A percentile compares a stretch with the other conserved stretches of the same genome.
Evolutionary conservation across 2,888 invertebrate genomes (phyloP).

Genomic region (Epirrhoe tristata): DNA sequence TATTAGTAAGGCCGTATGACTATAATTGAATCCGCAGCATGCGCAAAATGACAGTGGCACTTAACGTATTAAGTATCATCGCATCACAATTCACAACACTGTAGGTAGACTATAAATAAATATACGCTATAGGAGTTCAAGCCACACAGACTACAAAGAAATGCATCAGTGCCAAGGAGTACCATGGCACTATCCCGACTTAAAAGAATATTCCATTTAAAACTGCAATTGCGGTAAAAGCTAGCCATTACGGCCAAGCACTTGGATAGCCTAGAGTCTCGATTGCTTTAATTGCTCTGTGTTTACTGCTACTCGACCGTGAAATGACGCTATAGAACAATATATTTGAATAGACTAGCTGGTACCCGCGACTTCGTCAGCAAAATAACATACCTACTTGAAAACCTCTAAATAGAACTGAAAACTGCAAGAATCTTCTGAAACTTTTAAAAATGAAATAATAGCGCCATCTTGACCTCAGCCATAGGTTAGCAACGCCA

Average conservation of each 20-base stretch:
- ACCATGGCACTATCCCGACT: not conserved
- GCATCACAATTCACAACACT: not conserved
- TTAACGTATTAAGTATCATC: not conserved
- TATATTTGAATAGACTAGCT: not conserved
- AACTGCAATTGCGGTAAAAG: constrained; percentile 13
- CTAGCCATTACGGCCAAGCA: constrained; percentile 3
- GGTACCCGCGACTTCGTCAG: too few relatives aligned
- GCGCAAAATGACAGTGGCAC: too few relatives aligned
- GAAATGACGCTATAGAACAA: not conserved
- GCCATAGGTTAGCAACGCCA: too few relatives aligned
- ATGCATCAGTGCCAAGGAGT: not conserved
- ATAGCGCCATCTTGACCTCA: too few relatives aligned
- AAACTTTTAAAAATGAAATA: too few relatives aligned
- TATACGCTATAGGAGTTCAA: not conserved
- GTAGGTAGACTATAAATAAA: not conserved
- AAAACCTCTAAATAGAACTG: too few relatives aligned
- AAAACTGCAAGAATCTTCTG: too few relatives aligned
- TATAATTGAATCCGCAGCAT: too few relatives aligned
- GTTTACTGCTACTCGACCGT: constrained; percentile 19
- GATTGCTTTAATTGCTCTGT: constrained; percentile 17
- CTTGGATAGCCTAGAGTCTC: constrained; percentile 12
- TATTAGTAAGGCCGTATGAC: too few relatives aligned
- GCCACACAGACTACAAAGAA: not conserved
- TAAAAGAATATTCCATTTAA: not conserved
- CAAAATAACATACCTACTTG: too few relatives aligned